Evolutionary conservation across 2,888 invertebrate species (phyloP), one percentile per base, ranked within the genome.

Genomic region (Dasysyrphus albostriatus): DNA sequence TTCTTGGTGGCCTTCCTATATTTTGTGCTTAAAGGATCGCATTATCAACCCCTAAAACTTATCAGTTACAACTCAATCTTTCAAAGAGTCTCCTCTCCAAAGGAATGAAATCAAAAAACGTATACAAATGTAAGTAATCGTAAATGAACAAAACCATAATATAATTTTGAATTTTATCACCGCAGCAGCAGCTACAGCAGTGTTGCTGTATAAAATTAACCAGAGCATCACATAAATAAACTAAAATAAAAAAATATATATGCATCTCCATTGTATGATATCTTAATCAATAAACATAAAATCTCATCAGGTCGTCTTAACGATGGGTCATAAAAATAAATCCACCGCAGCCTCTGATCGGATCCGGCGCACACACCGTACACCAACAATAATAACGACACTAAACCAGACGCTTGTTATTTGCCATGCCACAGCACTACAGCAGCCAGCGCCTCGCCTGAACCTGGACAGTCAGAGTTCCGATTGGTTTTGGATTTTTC

Each of bases 271-370:
- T 83, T 83, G 83, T 78, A 87, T 87, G 87, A 83, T 83, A 87
- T 87, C 87, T 87, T 87, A 87, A 87, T 87, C 87, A 87, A 87
- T 87, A 87, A 87, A 87, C 87, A 87, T 87, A 87, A 87, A 87
- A 87, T 87, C 79, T 87, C 87, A 87, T 87, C 87, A 87, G 87
- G 87, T 83, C 87, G 75, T 87, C 87, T 83, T 87, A 87, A 87
- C 87, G 87, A 87, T 87, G 83, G 83, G 87, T 75, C 83, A 87
- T 87, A 87, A 87, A 87, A 87, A 87, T 87, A 87, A 87, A 87
- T 87, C 79, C 83, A 79, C 87, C 59, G 78, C 87, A 87, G 87
- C 83, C 87, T 87, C 83, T 79, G 87, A 79, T 83, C 83, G 72
- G 78, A 81, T 83, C 78, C 75, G 83, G 82, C 82, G 82, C 58